A percentile compares a stretch with the other conserved stretches of the same genome.
These are phyloP conservation scores for Acanthoscelides obtectus DNA, from an alignment of 2,888 invertebrate genomes.

Conservation along the genomic window DNA sequence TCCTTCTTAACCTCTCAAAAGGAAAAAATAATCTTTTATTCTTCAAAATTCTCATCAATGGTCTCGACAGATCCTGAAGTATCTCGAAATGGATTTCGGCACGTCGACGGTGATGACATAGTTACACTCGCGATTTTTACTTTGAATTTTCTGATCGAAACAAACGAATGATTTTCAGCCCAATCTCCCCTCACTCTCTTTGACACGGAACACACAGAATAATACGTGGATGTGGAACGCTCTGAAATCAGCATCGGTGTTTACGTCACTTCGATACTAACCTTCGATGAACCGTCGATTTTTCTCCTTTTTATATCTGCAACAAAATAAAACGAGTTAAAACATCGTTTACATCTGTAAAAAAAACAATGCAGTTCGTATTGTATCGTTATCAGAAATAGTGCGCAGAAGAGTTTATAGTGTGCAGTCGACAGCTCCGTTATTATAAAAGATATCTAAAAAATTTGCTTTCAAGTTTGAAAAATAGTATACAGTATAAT, in stretches of 20 bases:
- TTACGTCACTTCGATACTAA: constrained; percentile 66
- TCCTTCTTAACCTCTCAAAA: too few relatives aligned
- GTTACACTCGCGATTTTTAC: constrained; percentile 9
- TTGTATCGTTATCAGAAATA: too few relatives aligned
- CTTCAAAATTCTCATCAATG: too few relatives aligned
- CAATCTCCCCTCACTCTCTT: constrained; percentile 50
- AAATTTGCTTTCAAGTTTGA: too few relatives aligned
- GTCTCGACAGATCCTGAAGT: too few relatives aligned
- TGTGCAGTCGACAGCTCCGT: too few relatives aligned
- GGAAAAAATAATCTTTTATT: too few relatives aligned
- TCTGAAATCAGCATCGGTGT: constrained; percentile 47
- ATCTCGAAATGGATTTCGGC: neutral
- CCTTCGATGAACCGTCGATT: constrained; percentile 77
- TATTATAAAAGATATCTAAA: too few relatives aligned
- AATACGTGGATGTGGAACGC: constrained; percentile 23
- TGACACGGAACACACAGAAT: neutral
- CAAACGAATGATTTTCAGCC: constrained; percentile 45
- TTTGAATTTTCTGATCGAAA: neutral
- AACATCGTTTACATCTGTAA: neutral
- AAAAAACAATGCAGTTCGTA: too few relatives aligned
- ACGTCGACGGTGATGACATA: neutral
- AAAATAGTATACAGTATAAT: too few relatives aligned
- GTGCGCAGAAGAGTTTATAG: too few relatives aligned
- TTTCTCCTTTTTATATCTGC: constrained; percentile 81
- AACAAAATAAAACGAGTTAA: constrained; percentile 25